Evolutionary conservation across 2,797 vertebrate genomes (phyloP), one percentile per base, ranked within the genome.

Genomic region (Darevskia nairensis): DNA sequence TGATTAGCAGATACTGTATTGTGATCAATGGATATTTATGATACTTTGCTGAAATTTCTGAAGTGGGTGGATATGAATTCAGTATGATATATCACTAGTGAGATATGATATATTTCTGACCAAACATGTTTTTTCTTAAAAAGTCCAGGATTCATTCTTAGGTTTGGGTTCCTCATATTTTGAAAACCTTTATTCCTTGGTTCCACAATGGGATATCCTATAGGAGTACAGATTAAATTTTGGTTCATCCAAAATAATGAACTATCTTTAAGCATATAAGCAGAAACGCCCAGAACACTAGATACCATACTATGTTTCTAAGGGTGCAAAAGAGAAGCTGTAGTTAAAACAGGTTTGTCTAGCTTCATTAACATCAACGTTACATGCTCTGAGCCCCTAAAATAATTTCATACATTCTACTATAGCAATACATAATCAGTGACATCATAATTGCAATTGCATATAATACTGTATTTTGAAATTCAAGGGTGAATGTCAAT

Each of bases 281-380:
- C 2, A 87, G 13, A 77, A 83, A 8, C 10, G 71, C 4, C 29
- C n/a, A 15, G 17, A 76, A 17, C 66, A 91, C 7, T 46, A 64
- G 29, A 78, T 79, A 25, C 27, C 1, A 10, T 88, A 21, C 77
- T 81, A 7, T 29, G 2, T 46, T 72, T 87, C 86, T 74, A n/a
- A 44, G 0, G 82, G 25, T 35, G 35, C 41, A 76, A 13, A 2
- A 11, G 46, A 39, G 25, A 15, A 25, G 6, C 6, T 74, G n/a
- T 46, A 86, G 35, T 25, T 90, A 69, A 71, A 87, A 71, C 32
- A n/a, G 2, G 1, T 80, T 78, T 81, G 71, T 66, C 0, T 0
- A 39, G 19, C 71, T 86, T 87, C 0, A 0, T 3, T 2, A 4
- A 13, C 1, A 1, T 64, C 68, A 46, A 78, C 39, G 19, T 39